Conservation (phyloP, 2,888 invertebrate genomes). For the Formica aserva region DNA sequence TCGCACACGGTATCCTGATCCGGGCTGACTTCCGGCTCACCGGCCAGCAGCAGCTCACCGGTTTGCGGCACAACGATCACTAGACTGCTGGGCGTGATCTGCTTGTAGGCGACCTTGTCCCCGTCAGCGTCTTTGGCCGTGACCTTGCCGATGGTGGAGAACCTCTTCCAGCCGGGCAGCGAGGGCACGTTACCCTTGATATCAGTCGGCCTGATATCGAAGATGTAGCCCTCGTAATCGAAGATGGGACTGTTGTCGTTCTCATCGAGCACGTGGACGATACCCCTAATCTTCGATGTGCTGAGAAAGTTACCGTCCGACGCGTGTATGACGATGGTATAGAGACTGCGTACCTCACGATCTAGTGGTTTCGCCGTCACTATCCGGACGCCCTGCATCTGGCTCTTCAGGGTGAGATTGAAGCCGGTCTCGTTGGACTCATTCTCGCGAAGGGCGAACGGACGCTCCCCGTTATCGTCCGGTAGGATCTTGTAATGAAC, state of each 20-base stretch:
- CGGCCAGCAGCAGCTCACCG: conserved; percentile 94
- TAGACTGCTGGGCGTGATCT: conserved; percentile 92
- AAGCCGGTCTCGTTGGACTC: conserved; percentile 86
- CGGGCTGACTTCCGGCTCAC: conserved; percentile 90
- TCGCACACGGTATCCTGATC: conserved; percentile 89
- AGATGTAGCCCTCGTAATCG: conserved; percentile 92
- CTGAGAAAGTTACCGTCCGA: conserved; percentile 93
- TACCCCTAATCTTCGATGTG: conserved; percentile 92
- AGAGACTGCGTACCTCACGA: conserved; percentile 90
- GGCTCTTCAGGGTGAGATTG: conserved; percentile 79
- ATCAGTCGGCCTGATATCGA: conserved; percentile 87
- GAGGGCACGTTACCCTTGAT: conserved; percentile 44
- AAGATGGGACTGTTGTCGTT: conserved; percentile 97
- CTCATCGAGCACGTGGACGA: conserved; percentile 92
- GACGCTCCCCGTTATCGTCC: conserved; percentile 87
- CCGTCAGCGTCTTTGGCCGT: conserved; percentile 96
- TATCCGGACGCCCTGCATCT: conserved; percentile 89
- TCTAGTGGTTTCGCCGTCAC: conserved; percentile 93
- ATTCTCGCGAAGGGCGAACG: conserved; percentile 90
- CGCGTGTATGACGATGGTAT: conserved; percentile 92
- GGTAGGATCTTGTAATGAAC: conserved; percentile 93
- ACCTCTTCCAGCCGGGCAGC: conserved; percentile 90
- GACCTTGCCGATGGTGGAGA: conserved; percentile 94
- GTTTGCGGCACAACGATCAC: conserved; percentile 97
- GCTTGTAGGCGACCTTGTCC: conserved; percentile 95